These are phyloP conservation scores for Spinus pinus DNA, from an alignment of 2,797 vertebrate genomes.

Conservation along the genomic window DNA sequence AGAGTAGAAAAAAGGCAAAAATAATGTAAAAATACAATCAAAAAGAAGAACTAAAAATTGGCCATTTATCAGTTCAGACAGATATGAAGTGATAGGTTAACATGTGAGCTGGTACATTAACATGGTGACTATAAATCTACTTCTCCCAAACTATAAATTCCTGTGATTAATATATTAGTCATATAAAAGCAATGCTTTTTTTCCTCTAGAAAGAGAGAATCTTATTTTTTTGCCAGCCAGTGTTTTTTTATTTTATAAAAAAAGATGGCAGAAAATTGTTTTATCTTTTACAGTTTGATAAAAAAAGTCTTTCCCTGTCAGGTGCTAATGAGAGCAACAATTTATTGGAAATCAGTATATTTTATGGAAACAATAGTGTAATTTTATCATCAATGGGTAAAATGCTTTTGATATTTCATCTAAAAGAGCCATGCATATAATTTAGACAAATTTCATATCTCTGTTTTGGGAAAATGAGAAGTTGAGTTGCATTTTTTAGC, in stretches of 20 bases:
- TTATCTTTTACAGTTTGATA: neutral
- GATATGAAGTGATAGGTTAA: neutral
- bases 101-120: neutral
- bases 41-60: neutral
- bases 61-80: neutral
- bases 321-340: neutral
- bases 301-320: neutral
- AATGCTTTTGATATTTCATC: neutral
- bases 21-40: neutral
- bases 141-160: neutral
- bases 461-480: neutral
- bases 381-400: neutral
- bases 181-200: neutral
- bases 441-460: neutral
- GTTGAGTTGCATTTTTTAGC: neutral
- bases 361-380: neutral
- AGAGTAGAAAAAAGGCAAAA: neutral
- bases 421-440: neutral
- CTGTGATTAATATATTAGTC: neutral
- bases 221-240: neutral
- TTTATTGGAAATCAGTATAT: neutral
- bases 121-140: neutral
- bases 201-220: neutral
- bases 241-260: neutral
- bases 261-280: neutral